Conservation (phyloP, 2,797 vertebrate genomes). For the Sebastes baramenuke region DNA sequence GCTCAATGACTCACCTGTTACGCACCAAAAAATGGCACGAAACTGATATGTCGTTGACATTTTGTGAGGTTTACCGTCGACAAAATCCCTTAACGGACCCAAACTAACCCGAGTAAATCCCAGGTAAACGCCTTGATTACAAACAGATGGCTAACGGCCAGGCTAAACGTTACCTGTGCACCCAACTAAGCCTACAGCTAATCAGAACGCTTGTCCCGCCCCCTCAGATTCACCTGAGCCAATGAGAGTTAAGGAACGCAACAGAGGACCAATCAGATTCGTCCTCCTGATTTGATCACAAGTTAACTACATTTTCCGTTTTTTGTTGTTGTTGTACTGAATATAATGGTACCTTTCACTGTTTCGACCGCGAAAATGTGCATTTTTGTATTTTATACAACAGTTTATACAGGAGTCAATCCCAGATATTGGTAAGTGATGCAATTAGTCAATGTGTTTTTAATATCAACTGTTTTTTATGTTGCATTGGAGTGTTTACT, state of each 20-base stretch:
- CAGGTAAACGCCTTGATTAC: background rate
- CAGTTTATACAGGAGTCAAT: background rate
- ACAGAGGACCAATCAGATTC: background rate
- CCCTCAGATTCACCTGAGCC: background rate
- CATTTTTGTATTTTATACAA: background rate
- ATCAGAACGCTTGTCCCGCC: slow-evolving; percentile 39
- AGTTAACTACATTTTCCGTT: background rate
- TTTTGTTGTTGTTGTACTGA: background rate
- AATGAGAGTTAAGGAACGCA: slow-evolving; percentile 19
- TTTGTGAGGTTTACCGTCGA: background rate
- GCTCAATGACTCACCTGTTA: slow-evolving; percentile 62
- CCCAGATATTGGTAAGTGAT: background rate
- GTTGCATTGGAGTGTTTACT: background rate
- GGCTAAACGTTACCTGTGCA: background rate
- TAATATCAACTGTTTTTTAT: background rate
- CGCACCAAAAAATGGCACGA: slow-evolving; percentile 12
- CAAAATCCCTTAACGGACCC: background rate
- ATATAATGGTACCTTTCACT: background rate
- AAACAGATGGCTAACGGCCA: background rate
- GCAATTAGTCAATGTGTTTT: background rate
- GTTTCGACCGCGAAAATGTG: background rate
- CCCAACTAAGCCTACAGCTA: background rate
- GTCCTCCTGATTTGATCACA: background rate
- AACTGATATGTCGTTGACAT: slow-evolving; percentile 31
- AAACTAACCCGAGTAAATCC: background rate